Evolutionary conservation across 2,113 vertebrate genomes (phyloP), one percentile per base, ranked within the genome.

Genomic region (Danionella cerebrum): DNA sequence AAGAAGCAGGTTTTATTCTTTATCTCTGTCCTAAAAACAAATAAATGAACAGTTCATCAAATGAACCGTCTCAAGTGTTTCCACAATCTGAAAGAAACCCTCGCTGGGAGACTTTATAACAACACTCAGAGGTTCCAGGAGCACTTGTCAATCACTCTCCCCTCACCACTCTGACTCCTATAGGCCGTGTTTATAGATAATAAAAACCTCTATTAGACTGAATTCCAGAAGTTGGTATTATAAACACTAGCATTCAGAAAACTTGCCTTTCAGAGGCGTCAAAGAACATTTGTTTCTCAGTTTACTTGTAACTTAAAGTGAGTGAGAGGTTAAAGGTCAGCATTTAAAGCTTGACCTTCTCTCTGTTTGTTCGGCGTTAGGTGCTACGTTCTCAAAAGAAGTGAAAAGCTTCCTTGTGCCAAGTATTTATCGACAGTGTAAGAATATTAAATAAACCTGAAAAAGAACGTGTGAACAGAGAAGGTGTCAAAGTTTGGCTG

Each of bases 371-470:
- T 67, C 54, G 5, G 39, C 60, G 67, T 67, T 62, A 72, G 74
- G 76, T 70, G 72, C 58, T 73, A 72, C 76, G 79, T 69, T 62
- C 76, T 76, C 71, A 27, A 38, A 72, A 69, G 47, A 35, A 66
- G 52, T 83, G 79, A 84, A 84, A 71, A 79, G 75, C 71, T 84
- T 85, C 84, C 83, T 86, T 81, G 79, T 86, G 84, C 70, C 73
- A 75, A 77, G 68, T 72, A 73, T 84, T 85, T 80, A 73, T 81
- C 54, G 44, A 62, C 48, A 54, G 42, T 77, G 80, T 78, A 71
- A 74, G 67, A 82, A 82, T 69, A 79, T 82, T 67, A 82, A 83
- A 74, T 70, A 77, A 60, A 64, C 57, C 47, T 59, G 39, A 18
- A 3, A 24, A 57, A 36, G n/a, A 36, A 50, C 6, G 29, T 48